Base-by-base conservation (phyloP, 2,888 invertebrate genomes). In the Synergus umbraculus region DNA sequence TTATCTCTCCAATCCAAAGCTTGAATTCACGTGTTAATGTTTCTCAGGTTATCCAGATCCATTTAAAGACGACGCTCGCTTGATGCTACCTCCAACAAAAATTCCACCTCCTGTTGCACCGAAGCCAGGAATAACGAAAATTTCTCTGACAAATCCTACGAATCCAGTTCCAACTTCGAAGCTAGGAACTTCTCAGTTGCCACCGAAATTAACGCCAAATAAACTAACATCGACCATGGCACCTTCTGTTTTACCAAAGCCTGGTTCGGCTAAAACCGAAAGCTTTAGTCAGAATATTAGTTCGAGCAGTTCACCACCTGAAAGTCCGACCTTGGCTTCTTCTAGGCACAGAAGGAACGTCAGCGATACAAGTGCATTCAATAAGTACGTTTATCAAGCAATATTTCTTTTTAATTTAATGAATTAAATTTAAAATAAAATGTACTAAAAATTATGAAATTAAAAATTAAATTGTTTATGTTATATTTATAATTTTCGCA, bases 301-400 rank as follows among this genome's bases (percentile, higher is more conserved):
- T 83, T 90, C 90, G 37, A 90, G 89, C 77, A 87, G 85, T 29
- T 90, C 92, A 49, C 92, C 92, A 5, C 92, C 92, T 0, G 91
- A 91, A 46, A 91, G 92, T 85, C 92, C 92, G 73, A 91, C 91
- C 41, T 85, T 88, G 43, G 88, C 87, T 65, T 89, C 90, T 13
- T 90, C 91, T n/a, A 94, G 95, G 9, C 97, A 97, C 90, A 93
- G 97, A 78, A 94, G 97, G 79, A 97, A 97, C 91, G 96, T 96
- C 92, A 97, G 97, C 89, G 97, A 97, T 89, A 97, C 97, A 2
- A 96, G 96, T 78, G 96, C 96, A 85, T 96, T 96, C 89, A 96
- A 96, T 90, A 96, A 96, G 96, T 96, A 93, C 93, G 94, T 90
- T 82, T 78, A 1, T 41, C 15, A 67, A 46, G 3, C 12, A 58